Evolutionary conservation across 35 echinoderm and acorn worm genomes (phyloP).

Genomic region (Chiridota heheva): DNA sequence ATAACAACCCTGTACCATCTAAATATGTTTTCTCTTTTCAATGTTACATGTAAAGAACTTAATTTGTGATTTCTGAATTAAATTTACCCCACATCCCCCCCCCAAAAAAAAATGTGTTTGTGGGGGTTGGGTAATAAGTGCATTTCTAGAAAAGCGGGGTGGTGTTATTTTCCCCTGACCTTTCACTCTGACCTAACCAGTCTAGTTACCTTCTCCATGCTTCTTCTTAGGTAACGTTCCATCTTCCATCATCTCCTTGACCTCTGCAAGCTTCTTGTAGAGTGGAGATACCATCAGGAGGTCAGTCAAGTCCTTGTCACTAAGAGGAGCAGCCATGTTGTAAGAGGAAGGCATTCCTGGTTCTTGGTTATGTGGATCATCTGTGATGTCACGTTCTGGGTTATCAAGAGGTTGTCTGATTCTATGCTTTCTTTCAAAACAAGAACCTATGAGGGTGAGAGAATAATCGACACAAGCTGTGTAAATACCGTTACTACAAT

Average conservation of each 20-base stretch:
- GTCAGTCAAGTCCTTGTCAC: conserved; percentile 75
- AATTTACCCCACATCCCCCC: too few species aligned
- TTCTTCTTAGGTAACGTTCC: conserved; percentile 70
- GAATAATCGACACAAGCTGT: background rate
- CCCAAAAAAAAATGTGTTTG: too few species aligned
- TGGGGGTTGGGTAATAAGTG: too few species aligned
- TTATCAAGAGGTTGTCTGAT: conserved; percentile 62
- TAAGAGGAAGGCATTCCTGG: conserved; percentile 70
- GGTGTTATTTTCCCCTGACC: background rate
- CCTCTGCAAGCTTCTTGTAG: conserved; percentile 86
- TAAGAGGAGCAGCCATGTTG: conserved; percentile 80
- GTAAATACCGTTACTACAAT: too few species aligned
- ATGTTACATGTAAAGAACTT: too few species aligned
- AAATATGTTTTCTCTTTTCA: too few species aligned
- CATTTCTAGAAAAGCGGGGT: too few species aligned
- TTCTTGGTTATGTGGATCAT: conserved; percentile 15
- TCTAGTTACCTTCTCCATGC: conserved; percentile 61
- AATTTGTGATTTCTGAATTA: too few species aligned
- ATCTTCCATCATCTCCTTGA: conserved; percentile 86
- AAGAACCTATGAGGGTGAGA: conserved; percentile 46
- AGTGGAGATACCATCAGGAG: conserved; percentile 92
- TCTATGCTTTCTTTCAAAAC: conserved; percentile 66
- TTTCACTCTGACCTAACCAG: background rate
- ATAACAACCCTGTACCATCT: too few species aligned
- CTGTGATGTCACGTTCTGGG: conserved; percentile 27